Base-by-base conservation (phyloP, 35 echinoderm and acorn worm species). In the Apostichopus japonicus region DNA sequence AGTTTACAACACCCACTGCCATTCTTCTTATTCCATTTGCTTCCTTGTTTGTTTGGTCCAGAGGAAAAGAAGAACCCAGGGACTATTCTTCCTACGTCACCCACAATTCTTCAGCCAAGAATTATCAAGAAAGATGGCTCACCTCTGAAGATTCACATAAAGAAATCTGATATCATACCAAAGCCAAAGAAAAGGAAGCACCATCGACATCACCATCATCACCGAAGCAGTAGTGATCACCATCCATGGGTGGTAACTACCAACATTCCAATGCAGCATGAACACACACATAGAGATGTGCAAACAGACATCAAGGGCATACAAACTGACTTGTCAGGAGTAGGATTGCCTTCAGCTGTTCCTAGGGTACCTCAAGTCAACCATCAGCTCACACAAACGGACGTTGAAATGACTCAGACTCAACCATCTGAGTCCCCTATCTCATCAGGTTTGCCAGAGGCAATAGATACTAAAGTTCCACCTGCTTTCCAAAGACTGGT, bases 41-140 rank as follows among this genome's bases (percentile, higher is more conserved):
- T 82, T 15, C 7, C 23, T 89, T 89, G 0, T 6, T 88, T 89
- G 3, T 72, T 52, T 72, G 6, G 71, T 17, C 17, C 86, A 89
- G 76, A 91, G 56, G 14, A 90, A 82, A 92, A 84, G 93, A 55
- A 83, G 92, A 72, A 4, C 84, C 77, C 83, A 65, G 22, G 77
- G 67, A 77, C 13, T 61, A 82, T 61, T 86, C 57, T 79, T 79
- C n/a, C 84, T 61, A 53, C 78, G 53, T 70, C 93, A 75, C 57
- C 93, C 54, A 78, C 92, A 8, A 73, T 91, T 15, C 76, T 91
- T 23, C 71, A 77, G n/a, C 90, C 92, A 23, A 95, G 96, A 72
- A 98, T 98, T 77, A 92, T 98, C 11, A 98, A 98, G 87, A 98
- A 98, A 87, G 96, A 95, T 94, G 96, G 96, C 16, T 87, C 89